Percentiles rank a stretch among this genome's conserved stretches.
Evolutionary conservation across 1,140 invertebrate genomes (phyloP).

Genomic region (Oscheius sp.): DNA sequence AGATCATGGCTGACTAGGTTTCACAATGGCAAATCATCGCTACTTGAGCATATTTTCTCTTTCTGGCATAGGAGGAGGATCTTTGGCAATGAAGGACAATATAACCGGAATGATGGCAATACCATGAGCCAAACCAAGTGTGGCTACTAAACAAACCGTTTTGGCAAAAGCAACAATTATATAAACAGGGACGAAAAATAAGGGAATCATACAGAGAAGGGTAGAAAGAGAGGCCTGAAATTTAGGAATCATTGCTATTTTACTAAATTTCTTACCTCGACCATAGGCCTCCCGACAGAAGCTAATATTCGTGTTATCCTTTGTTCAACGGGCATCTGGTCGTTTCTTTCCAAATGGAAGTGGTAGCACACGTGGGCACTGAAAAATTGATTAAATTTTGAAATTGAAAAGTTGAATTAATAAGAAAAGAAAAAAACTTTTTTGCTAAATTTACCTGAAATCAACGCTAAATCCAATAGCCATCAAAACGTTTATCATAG

Average conservation of each 20-base stretch:
- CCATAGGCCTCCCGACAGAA: constrained; percentile 14
- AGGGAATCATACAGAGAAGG: constrained; percentile 24
- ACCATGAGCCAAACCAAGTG: constrained; percentile 26
- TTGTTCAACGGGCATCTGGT: constrained; percentile 1
- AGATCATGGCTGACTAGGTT: too few relatives aligned
- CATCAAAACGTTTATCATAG: constrained; percentile 34
- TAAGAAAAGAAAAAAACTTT: neutral
- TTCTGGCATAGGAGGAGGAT: neutral
- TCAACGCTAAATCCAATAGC: constrained; percentile 30
- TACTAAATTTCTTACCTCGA: neutral
- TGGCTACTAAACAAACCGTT: constrained; percentile 24
- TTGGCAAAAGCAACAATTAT: constrained; percentile 27
- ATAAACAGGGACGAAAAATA: constrained; percentile 24
- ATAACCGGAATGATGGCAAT: constrained; percentile 18
- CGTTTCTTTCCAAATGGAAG: constrained; percentile 11
- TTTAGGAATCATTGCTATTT: neutral
- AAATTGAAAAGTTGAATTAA: neutral
- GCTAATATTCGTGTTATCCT: neutral
- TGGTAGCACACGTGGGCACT: constrained; percentile 34
- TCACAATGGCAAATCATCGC: too few relatives aligned
- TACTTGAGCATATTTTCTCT: neutral
- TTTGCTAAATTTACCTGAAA: too few relatives aligned
- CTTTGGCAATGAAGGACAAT: constrained; percentile 7
- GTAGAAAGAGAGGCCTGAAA: constrained; percentile 29
- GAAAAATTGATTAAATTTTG: neutral